Base-by-base conservation (phyloP, 2,888 invertebrate genomes). In the Ecdyonurus torrentis region DNA sequence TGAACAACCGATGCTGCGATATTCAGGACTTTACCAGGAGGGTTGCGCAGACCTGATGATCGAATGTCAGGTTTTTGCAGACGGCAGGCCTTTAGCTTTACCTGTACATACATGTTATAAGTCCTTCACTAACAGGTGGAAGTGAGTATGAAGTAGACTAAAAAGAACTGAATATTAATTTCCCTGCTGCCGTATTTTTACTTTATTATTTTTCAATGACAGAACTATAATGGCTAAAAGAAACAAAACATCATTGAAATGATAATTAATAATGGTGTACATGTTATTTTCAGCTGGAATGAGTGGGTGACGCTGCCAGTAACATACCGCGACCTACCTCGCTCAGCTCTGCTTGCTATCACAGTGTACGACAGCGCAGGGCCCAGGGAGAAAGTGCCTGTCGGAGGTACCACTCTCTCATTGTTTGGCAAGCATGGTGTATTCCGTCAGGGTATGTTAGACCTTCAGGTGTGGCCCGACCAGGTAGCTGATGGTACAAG, bases 381-480 rank as follows among this genome's bases (percentile, higher is more conserved):
- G 0, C 89, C 94, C 0, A 85, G 88, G 5, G 85, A 88, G 71
- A 80, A 87, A 25, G 83, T 87, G 69, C 85, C 94, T 15, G 86
- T 97, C 25, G 98, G 98, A 0, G 94, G 96, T 5, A 95, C 97
- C 52, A 86, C 92, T 0, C 87, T 99, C 67, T 86, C 91, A 0
- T 76, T 99, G 53, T 99, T 99, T 75, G 94, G 95, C 59, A 97
- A 97, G 74, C 87, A 91, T 76, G 95, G 96, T 50, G 85, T 93
- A 73, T 85, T 92, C 72, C 83, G 92, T 68, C 89, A 82, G 81
- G 86, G 92, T 3, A 89, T 91, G 83, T 81, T 91, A 72, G 97
- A 97, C 74, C 78, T 98, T 52, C 83, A 89, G 66, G 90, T 98
- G 24, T 95, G 94, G 94, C 87, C 92, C 0, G 83, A 84, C 66